Evolutionary conservation across 2,888 invertebrate species (phyloP).

Genomic region (Hemicrepidius hirtus): DNA sequence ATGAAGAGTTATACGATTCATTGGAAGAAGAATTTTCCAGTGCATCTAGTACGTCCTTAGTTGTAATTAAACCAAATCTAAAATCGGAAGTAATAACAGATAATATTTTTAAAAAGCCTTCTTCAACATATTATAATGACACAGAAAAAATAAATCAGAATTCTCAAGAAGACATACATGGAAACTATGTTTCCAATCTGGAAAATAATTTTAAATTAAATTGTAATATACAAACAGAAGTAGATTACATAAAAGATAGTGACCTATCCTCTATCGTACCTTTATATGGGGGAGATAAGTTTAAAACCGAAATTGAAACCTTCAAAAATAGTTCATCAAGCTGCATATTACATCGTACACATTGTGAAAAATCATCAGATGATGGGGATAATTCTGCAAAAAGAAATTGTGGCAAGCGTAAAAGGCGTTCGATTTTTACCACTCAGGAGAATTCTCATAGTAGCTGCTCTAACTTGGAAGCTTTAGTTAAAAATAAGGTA

Average conservation of each 20-base stretch:
- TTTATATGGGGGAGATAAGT: constrained; percentile 51
- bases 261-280: constrained; percentile 50
- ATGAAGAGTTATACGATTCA: constrained; percentile 57
- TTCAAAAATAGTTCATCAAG: constrained; percentile 31
- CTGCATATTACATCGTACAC: background rate
- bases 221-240: background rate
- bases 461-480: background rate
- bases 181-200: background rate
- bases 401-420: background rate
- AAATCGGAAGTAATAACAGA: background rate
- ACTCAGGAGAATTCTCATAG: background rate
- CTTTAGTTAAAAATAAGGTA: background rate
- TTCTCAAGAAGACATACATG: background rate
- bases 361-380: background rate
- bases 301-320: constrained; percentile 33
- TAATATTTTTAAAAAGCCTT: background rate
- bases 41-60: constrained; percentile 26
- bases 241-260: constrained; percentile 1
- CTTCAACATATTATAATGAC: background rate
- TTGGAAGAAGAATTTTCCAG: constrained; percentile 53
- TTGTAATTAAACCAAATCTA: background rate
- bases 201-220: background rate
- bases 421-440: background rate
- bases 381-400: background rate
- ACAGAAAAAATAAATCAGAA: no score